A percentile compares a stretch with the other conserved stretches of the same genome.
These are phyloP conservation scores for Eulemur macaco DNA, from an alignment of 2,113 vertebrate species.

Conservation along the genomic window DNA sequence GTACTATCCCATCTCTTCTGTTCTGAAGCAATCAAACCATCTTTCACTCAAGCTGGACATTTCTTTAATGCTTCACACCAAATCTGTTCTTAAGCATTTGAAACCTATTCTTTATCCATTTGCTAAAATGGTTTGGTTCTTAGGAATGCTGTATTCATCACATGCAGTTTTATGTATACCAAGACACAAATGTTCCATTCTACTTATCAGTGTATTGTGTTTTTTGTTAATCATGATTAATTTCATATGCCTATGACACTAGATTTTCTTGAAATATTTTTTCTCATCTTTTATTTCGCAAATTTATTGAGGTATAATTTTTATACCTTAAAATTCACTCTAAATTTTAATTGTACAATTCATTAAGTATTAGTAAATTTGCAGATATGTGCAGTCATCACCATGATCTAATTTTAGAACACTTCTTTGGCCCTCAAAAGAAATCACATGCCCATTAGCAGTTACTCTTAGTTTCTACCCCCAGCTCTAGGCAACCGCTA, in stretches of 20 bases:
- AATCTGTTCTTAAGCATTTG: background rate
- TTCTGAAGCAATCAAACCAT: background rate
- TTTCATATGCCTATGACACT: background rate
- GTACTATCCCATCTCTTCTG: background rate
- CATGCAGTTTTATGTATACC: background rate
- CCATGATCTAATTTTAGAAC: background rate
- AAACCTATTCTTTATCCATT: background rate
- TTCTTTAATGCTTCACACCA: background rate
- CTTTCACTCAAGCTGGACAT: background rate
- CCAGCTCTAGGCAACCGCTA: background rate
- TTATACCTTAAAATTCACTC: background rate
- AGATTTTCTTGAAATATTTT: constrained; percentile 13
- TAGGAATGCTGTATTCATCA: background rate
- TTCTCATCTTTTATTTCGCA: background rate
- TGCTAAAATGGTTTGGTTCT: background rate
- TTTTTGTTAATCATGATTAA: background rate
- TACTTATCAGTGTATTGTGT: background rate
- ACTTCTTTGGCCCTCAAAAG: background rate
- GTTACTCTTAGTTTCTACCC: background rate
- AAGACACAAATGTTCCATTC: background rate
- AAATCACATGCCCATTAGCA: background rate
- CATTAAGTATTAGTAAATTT: constrained; percentile 8
- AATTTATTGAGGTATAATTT: background rate
- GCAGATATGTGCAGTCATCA: background rate
- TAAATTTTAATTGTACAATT: background rate